These are phyloP conservation scores for Planococcus citri DNA, from an alignment of 1,140 invertebrate genomes.

Conservation along the genomic window DNA sequence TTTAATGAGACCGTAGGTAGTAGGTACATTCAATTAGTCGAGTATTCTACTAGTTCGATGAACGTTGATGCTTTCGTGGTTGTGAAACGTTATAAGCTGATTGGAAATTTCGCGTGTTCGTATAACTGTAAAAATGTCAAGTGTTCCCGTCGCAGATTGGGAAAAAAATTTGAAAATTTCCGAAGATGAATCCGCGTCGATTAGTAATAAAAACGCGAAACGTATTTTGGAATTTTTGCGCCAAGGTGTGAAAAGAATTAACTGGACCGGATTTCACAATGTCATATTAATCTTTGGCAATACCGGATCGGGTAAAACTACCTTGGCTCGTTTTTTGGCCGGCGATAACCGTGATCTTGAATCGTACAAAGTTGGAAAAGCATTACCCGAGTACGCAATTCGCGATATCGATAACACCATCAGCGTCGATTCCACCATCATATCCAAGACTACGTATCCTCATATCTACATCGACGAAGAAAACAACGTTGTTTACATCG, in stretches of 20 bases:
- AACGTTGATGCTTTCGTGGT: too few species aligned
- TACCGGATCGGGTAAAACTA: conserved; percentile 28
- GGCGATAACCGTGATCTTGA: conserved; percentile 22
- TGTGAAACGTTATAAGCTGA: too few species aligned
- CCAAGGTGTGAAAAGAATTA: neutral
- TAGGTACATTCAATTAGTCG: too few species aligned
- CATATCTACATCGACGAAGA: conserved; percentile 20
- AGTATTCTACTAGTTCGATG: too few species aligned
- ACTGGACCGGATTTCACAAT: neutral
- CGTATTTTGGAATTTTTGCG: neutral
- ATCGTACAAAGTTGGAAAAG: neutral
- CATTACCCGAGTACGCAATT: conserved; percentile 13
- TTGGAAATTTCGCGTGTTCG: too few species aligned
- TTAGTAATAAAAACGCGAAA: neutral
- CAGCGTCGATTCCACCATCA: conserved; percentile 22
- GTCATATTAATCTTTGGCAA: conserved; percentile 26
- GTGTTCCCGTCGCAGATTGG: too few species aligned
- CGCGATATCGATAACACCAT: conserved; percentile 17
- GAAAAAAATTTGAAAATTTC: too few species aligned
- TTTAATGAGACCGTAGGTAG: too few species aligned
- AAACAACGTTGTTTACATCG: conserved; percentile 23
- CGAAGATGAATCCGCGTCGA: neutral
- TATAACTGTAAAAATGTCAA: too few species aligned
- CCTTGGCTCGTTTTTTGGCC: conserved; percentile 24
- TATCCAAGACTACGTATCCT: conserved; percentile 27